Evolutionary conservation across 1,140 invertebrate genomes (phyloP).

Genomic region (Rhizoglyphus robini): DNA sequence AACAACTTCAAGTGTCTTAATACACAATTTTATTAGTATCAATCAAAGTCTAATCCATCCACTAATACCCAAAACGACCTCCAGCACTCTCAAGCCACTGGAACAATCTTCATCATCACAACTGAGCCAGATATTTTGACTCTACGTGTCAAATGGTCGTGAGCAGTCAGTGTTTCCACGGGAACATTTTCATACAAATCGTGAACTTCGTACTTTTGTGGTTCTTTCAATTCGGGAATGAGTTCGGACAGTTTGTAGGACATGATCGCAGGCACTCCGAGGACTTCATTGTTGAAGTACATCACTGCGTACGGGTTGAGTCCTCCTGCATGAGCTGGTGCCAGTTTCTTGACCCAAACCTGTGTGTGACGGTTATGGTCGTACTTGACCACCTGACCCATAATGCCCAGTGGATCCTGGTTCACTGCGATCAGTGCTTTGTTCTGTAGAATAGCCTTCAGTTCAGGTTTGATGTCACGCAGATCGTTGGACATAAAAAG

Average conservation of each 20-base stretch:
- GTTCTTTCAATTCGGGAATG: background rate
- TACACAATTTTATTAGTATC: too few relatives aligned
- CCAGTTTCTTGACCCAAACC: slow-evolving; percentile 10
- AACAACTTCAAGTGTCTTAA: too few relatives aligned
- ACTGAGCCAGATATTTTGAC: too few relatives aligned
- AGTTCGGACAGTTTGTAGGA: slow-evolving; percentile 6
- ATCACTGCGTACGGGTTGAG: slow-evolving; percentile 20
- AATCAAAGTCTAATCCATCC: too few relatives aligned
- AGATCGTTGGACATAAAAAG: slow-evolving; percentile 93
- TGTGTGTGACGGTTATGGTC: too few relatives aligned
- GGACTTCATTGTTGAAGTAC: slow-evolving; percentile 15
- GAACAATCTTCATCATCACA: too few relatives aligned
- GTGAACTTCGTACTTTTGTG: slow-evolving; percentile 2
- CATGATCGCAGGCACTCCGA: slow-evolving; percentile 13
- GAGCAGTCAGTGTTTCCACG: too few relatives aligned
- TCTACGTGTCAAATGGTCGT: too few relatives aligned
- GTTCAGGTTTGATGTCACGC: slow-evolving; percentile 68
- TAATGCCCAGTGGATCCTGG: slow-evolving; percentile 83
- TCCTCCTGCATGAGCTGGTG: background rate
- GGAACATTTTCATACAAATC: too few relatives aligned
- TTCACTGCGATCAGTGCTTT: slow-evolving; percentile 85
- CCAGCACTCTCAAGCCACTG: too few relatives aligned
- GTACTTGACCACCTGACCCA: slow-evolving; percentile 47
- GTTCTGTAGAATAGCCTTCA: slow-evolving; percentile 84
- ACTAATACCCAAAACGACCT: too few relatives aligned